Percentiles rank a stretch among this genome's conserved stretches.
phyloP scores from a whole-genome alignment of 1,140 invertebrate species.

The Calephelis nemesis region DNA sequence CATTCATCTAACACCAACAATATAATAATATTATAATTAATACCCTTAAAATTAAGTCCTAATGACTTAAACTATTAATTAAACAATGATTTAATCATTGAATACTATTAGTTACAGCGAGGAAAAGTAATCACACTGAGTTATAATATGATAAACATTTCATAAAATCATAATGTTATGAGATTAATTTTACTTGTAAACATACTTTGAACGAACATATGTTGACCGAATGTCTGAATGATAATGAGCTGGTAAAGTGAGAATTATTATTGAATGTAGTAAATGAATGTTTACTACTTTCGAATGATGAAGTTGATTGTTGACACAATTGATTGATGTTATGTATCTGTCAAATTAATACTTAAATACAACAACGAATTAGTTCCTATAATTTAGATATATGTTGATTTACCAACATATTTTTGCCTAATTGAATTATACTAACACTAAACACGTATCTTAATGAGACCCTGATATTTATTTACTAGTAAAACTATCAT shows the following conservation, averaged over 20 bases:
- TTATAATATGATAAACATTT: too few relatives aligned
- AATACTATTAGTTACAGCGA: not conserved
- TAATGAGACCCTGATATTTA: constrained; percentile 65
- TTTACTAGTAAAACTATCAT: constrained; percentile 45
- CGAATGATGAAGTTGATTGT: not conserved
- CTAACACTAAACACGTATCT: constrained; percentile 48
- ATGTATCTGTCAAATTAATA: too few relatives aligned
- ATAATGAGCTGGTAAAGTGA: too few relatives aligned
- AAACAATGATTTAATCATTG: constrained; percentile 1
- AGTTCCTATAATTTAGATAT: not conserved
- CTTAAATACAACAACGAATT: not conserved
- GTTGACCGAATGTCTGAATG: too few relatives aligned
- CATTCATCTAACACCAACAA: constrained; percentile 21
- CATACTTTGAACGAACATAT: too few relatives aligned
- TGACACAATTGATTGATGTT: too few relatives aligned
- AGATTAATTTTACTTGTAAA: too few relatives aligned
- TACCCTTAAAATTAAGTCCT: constrained; percentile 18
- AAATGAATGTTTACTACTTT: not conserved
- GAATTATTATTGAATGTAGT: too few relatives aligned
- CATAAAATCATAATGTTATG: too few relatives aligned
- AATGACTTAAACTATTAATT: constrained; percentile 9
- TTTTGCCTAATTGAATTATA: constrained; percentile 47
- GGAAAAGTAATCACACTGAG: not conserved
- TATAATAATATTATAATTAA: constrained; percentile 5
- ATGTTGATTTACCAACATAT: constrained; percentile 32